These are phyloP conservation scores for Seladonia tumulorum DNA, from an alignment of 2,888 invertebrate genomes.

Conservation along the genomic window DNA sequence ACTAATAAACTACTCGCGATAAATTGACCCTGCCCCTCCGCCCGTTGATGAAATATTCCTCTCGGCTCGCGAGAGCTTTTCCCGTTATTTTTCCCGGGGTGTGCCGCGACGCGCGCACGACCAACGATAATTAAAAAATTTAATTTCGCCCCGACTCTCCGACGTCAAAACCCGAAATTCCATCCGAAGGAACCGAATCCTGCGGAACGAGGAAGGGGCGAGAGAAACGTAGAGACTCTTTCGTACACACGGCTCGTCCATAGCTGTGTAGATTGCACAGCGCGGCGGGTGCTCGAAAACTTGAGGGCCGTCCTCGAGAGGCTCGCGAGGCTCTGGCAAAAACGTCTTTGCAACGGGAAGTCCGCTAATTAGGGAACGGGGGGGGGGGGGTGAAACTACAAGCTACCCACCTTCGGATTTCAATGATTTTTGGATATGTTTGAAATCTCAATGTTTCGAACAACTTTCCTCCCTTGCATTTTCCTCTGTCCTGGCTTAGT, in stretches of 20 bases:
- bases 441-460: background rate
- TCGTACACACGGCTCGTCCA: conserved; percentile 4
- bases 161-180: conserved; percentile 24
- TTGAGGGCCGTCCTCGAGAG: conserved; percentile 48
- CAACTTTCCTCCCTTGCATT: background rate
- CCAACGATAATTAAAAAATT: conserved; percentile 45
- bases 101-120: background rate
- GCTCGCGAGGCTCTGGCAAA: conserved; percentile 41
- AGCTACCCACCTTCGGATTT: background rate
- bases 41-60: conserved; percentile 12
- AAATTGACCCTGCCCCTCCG: background rate
- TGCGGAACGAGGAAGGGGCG: background rate
- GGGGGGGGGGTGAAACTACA: background rate
- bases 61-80: background rate
- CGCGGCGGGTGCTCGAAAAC: conserved; percentile 36
- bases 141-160: conserved; percentile 25
- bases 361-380: conserved; percentile 59
- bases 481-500: too few relatives aligned
- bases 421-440: background rate
- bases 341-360: conserved; percentile 44
- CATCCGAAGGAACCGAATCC: background rate
- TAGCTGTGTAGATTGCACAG: conserved; percentile 17
- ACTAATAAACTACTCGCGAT: conserved; percentile 28
- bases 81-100: background rate
- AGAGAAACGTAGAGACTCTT: background rate